Conservation (phyloP, 2,888 invertebrate species). For the Ischnura elegans region DNA sequence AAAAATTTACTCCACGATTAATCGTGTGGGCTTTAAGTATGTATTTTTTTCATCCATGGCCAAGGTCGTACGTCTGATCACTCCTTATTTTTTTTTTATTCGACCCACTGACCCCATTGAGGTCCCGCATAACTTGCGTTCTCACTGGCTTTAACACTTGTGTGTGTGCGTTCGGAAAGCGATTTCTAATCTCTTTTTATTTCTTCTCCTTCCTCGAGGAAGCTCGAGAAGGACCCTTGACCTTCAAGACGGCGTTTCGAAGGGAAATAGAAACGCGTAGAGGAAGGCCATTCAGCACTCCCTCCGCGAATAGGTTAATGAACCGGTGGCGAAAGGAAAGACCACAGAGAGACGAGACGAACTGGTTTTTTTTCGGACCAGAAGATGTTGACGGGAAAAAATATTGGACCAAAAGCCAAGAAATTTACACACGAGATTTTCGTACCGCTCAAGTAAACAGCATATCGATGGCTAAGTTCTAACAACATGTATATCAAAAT, state of each 20-base stretch:
- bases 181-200: background rate
- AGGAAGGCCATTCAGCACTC: background rate
- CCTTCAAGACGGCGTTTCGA: background rate
- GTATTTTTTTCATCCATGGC: background rate
- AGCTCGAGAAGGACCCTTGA: background rate
- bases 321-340: background rate
- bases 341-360: background rate
- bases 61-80: background rate
- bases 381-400: background rate
- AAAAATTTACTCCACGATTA: background rate
- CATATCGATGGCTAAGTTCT: too few species aligned
- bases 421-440: too few species aligned
- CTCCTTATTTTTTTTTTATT: background rate
- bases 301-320: conserved; percentile 17
- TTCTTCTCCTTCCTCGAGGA: background rate
- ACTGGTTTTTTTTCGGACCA: background rate
- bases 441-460: too few species aligned
- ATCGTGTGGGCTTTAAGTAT: background rate
- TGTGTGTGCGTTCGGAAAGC: background rate
- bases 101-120: conserved; percentile 9
- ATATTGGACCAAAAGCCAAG: too few species aligned
- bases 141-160: background rate
- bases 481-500: too few species aligned
- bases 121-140: background rate
- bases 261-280: background rate